Evolutionary conservation across 2,113 vertebrate species (phyloP), one percentile per base, ranked within the genome.

Genomic region (Vulpes vulpes): DNA sequence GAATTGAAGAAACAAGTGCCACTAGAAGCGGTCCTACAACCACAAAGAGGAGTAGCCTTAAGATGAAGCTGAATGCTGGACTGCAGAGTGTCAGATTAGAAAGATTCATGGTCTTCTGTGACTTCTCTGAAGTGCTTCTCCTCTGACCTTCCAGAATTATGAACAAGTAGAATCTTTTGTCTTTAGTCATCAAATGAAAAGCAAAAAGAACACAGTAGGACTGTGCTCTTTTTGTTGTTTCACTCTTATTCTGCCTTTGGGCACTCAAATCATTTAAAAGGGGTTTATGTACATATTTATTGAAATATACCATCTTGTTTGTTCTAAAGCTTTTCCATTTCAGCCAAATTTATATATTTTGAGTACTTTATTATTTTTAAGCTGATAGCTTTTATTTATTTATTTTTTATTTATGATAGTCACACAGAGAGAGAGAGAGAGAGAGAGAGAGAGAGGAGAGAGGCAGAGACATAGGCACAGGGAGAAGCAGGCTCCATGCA

Each of bases 361-460:
- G 32, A 94, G 71, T 65, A 19, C 5, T 88, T 81, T 88, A 59
- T 64, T 94, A 85, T 79, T 96, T 91, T 97, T 84, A 95, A 81
- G 85, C 11, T 22, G 12, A 35, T 76, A 62, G 30, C 43, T 43
- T 43, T 43, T 43, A 43, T 43, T 43, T 43, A 43, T 43, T 43
- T 43, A 43, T 43, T 43, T 43, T 43, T 43, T 5, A 43, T 43
- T 43, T 43, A 43, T 43, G 38, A 43, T 43, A 43, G 38, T 43
- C 38, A 43, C 38, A 43, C 4, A 43, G 4, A 43, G 38, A 43
- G 38, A 43, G 38, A 43, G 38, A 43, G 38, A 43, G 38, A 43
- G 38, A 43, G 38, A 43, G 35, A 43, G 38, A 43, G 38, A 43
- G 38, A 43, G 38, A 43, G 38, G 35, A 43, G 38, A 43, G 38